phyloP scores from a whole-genome alignment of 2,113 vertebrate genomes.

The Heterocephalus glaber region DNA sequence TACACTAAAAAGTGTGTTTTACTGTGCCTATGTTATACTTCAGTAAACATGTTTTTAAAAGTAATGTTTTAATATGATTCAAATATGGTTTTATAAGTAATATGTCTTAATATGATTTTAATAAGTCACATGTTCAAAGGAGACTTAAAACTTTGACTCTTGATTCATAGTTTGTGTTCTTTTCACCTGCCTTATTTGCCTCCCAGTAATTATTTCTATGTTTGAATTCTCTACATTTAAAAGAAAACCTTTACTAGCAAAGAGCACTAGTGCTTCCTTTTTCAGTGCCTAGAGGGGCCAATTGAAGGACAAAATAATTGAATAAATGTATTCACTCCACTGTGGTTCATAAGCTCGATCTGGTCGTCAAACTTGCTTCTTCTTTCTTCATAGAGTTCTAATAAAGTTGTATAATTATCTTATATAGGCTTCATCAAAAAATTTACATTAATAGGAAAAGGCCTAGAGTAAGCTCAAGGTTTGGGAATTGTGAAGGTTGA shows the following conservation, averaged over 20 bases:
- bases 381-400: background rate
- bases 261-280: too few relatives aligned
- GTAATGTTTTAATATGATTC: background rate
- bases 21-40: background rate
- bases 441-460: background rate
- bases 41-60: background rate
- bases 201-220: background rate
- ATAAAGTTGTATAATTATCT: background rate
- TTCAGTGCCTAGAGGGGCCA: too few relatives aligned
- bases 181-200: background rate
- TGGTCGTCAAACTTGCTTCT: background rate
- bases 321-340: background rate
- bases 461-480: background rate
- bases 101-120: background rate
- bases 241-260: constrained; percentile 4
- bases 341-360: background rate
- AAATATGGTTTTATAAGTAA: background rate
- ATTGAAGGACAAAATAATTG: too few relatives aligned
- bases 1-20: background rate
- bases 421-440: background rate
- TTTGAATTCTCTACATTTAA: background rate
- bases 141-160: background rate
- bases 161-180: background rate
- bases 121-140: background rate
- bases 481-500: background rate